Evolutionary conservation across 2,888 invertebrate species (phyloP), one percentile per base, ranked within the genome.

Genomic region (Netelia melanura): DNA sequence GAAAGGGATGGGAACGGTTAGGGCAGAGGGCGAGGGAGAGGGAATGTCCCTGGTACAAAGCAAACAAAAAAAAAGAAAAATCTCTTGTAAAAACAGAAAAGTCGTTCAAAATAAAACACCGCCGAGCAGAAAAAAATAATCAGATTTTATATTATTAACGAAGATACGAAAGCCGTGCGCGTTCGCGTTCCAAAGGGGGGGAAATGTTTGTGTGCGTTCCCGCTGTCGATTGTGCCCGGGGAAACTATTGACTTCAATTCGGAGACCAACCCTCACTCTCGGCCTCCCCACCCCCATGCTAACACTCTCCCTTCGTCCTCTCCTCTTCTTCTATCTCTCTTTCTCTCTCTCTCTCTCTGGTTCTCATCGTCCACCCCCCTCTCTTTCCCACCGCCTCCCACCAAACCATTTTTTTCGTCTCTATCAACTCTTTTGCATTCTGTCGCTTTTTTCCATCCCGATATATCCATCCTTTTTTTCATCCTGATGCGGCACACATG

Each of bases 141-240:
- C 92, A 92, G 92, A 92, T 93, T 92, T 92, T 92, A 91, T 92
- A 93, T 92, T 92, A 93, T 92, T 92, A 92, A 92, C 90, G 91
- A 89, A 89, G 90, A 89, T 89, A 89, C 88, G 89, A 30, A 30
- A 79, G 52, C 54, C 17, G 78, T 54, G 23, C 61, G 11, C 5
- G 14, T 54, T 17, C n/a, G 10, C 17, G 17, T 54, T n/a, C 54
- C 54, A 54, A 17, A 54, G 54, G 54, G 54, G 54, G 77, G 86
- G 78, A 17, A 80, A 86, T 86, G 72, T 56, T 67, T 38, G 81
- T 30, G 75, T 67, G 68, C 86, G 84, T 65, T 74, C 17, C 25
- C 6, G 56, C 58, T 48, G 52, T 44, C 71, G 68, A n/a, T 67
- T 71, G 56, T 81, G 76, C 86, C 80, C 88, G 86, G 91, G 85